These are phyloP conservation scores for Zaprionus camerounensis DNA, from an alignment of 1,140 invertebrate species.

Conservation along the genomic window DNA sequence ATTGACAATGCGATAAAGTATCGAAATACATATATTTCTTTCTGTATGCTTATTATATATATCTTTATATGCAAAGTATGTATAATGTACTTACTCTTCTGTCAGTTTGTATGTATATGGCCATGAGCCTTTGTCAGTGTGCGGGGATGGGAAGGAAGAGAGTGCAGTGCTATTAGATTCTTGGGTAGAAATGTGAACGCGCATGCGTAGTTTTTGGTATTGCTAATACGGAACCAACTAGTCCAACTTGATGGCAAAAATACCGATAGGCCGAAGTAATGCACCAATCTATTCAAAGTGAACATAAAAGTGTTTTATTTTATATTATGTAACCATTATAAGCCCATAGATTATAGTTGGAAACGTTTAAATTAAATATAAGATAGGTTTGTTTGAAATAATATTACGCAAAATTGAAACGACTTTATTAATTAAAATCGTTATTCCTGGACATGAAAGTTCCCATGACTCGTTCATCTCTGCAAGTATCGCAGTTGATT, in stretches of 20 bases:
- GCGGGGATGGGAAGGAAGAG: background rate
- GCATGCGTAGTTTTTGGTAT: slow-evolving; percentile 39
- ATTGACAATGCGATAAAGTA: slow-evolving; percentile 29
- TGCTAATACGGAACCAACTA: slow-evolving; percentile 21
- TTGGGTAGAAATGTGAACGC: slow-evolving; percentile 26
- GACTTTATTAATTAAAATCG: background rate
- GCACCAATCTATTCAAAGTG: background rate
- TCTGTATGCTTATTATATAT: background rate
- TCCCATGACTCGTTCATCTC: slow-evolving; percentile 27
- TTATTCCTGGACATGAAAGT: slow-evolving; percentile 3
- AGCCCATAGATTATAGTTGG: too few species aligned
- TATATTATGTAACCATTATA: too few species aligned
- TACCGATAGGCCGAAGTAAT: slow-evolving; percentile 22
- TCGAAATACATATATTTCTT: slow-evolving; percentile 13
- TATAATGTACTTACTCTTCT: background rate
- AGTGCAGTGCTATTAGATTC: slow-evolving; percentile 35
- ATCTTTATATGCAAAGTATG: background rate
- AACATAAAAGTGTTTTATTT: background rate
- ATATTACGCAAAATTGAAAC: background rate
- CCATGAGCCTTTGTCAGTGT: slow-evolving; percentile 25
- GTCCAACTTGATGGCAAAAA: slow-evolving; percentile 31
- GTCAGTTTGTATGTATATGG: slow-evolving; percentile 18
- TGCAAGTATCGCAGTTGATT: slow-evolving; percentile 17
- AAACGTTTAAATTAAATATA: too few species aligned
- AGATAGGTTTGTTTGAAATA: too few species aligned